Conservation (phyloP, 2,888 invertebrate species). For the Asteroscopus sphinx region DNA sequence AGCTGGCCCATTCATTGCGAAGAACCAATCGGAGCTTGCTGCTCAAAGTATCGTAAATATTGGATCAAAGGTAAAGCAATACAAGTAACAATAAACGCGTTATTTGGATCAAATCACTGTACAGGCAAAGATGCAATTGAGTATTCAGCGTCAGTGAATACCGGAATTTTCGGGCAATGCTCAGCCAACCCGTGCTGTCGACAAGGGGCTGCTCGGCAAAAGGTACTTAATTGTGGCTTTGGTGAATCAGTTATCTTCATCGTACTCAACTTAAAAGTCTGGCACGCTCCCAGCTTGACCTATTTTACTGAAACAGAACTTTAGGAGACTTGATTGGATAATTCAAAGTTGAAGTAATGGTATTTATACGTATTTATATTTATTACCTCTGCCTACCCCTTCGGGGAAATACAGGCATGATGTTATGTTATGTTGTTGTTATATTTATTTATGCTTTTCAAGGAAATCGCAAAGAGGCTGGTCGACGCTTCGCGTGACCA, state of each 20-base stretch:
- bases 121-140: conserved; percentile 33
- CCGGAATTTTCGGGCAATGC: conserved; percentile 27
- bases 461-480: too few species aligned
- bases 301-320: conserved; percentile 40
- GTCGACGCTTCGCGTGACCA: too few species aligned
- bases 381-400: too few species aligned
- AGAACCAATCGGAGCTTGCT: too few species aligned
- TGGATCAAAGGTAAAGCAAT: conserved; percentile 5
- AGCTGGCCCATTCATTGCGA: too few species aligned
- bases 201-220: conserved; percentile 24
- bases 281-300: conserved; percentile 42
- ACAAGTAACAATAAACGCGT: conserved; percentile 9
- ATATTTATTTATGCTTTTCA: too few species aligned
- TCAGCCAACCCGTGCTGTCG: conserved; percentile 26
- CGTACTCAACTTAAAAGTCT: conserved; percentile 47
- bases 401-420: too few species aligned
- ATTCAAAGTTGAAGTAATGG: conserved; percentile 18
- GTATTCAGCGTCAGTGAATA: conserved; percentile 32
- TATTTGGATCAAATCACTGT: conserved; percentile 18
- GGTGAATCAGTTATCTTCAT: conserved; percentile 49
- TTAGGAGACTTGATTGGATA: conserved; percentile 34
- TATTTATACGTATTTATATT: too few species aligned
- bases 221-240: conserved; percentile 51
- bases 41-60: conserved; percentile 4
- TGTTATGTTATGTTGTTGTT: too few species aligned